Conservation (phyloP, 1,140 invertebrate species). For the Harlomillsia oculata region DNA sequence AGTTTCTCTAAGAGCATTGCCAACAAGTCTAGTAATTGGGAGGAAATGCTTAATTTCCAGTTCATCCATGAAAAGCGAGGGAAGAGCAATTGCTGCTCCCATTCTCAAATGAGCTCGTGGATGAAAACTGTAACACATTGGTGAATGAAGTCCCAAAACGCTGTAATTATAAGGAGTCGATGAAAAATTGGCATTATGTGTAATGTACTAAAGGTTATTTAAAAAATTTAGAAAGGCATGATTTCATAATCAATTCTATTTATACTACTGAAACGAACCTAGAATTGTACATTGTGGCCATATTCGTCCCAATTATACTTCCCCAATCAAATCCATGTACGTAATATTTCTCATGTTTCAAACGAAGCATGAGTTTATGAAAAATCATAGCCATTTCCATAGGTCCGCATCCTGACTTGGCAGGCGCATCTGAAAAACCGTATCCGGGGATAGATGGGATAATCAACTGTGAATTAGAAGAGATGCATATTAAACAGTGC, state of each 20-base stretch:
- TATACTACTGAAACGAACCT: slow-evolving; percentile 42
- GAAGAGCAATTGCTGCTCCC: slow-evolving; percentile 47
- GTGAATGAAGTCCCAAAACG: slow-evolving; percentile 56
- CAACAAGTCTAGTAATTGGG: slow-evolving; percentile 47
- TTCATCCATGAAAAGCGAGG: slow-evolving; percentile 49
- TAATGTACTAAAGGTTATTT: not conserved
- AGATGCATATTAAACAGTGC: no score
- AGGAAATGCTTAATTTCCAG: slow-evolving; percentile 50
- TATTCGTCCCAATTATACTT: slow-evolving; percentile 46
- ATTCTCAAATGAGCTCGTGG: slow-evolving; percentile 42
- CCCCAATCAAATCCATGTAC: slow-evolving; percentile 68
- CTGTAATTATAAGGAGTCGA: slow-evolving; percentile 42
- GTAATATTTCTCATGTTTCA: slow-evolving; percentile 66
- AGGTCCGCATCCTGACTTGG: slow-evolving; percentile 51
- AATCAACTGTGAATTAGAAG: slow-evolving; percentile 67
- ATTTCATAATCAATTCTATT: slow-evolving; percentile 11
- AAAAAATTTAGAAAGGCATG: slow-evolving; percentile 11
- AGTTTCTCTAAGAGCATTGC: slow-evolving; percentile 51
- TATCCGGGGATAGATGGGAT: slow-evolving; percentile 73
- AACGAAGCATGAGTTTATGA: slow-evolving; percentile 68
- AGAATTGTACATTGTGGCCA: slow-evolving; percentile 60
- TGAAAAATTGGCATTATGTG: not conserved
- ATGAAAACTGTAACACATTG: slow-evolving; percentile 45
- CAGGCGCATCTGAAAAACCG: slow-evolving; percentile 65
- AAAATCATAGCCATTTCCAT: slow-evolving; percentile 60